Conservation (phyloP, 2,113 vertebrate species). For the Clarias macrocephalus region DNA sequence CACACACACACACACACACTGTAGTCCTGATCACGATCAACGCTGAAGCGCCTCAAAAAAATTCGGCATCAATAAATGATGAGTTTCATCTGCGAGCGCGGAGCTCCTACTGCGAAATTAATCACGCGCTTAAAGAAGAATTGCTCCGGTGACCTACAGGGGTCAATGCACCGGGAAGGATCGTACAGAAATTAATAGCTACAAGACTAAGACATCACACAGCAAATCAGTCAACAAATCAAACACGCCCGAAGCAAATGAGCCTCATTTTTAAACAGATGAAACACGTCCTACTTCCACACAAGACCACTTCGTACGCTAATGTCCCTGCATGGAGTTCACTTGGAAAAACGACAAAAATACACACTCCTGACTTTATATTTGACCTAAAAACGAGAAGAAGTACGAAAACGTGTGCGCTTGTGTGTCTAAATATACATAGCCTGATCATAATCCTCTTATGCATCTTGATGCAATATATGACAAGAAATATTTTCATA, state of each 20-base stretch:
- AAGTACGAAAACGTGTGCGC: neutral
- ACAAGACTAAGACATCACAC: slow-evolving; percentile 73
- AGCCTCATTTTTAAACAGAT: slow-evolving; percentile 68
- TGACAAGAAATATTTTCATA: slow-evolving; percentile 55
- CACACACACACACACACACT: slow-evolving; percentile 4
- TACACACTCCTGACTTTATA: neutral
- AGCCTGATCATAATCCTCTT: slow-evolving; percentile 54
- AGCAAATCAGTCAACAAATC: slow-evolving; percentile 74
- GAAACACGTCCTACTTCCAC: slow-evolving; percentile 42
- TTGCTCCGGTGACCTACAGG: slow-evolving; percentile 70
- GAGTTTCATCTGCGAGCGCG: slow-evolving; percentile 57
- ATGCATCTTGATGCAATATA: slow-evolving; percentile 55
- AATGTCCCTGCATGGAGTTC: slow-evolving; percentile 28
- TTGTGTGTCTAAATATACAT: slow-evolving; percentile 1
- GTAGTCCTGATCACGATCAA: neutral
- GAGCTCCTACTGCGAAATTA: slow-evolving; percentile 75
- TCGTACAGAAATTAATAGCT: slow-evolving; percentile 70
- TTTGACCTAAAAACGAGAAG: neutral
- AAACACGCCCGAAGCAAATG: slow-evolving; percentile 68
- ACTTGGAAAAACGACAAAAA: neutral
- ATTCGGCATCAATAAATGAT: slow-evolving; percentile 62
- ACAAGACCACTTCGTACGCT: slow-evolving; percentile 15
- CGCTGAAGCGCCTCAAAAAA: slow-evolving; percentile 37
- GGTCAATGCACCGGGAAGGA: slow-evolving; percentile 61
- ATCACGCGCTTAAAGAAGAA: slow-evolving; percentile 76